phyloP scores from a whole-genome alignment of 2,797 vertebrate species.

The Mastacembelus armatus region DNA sequence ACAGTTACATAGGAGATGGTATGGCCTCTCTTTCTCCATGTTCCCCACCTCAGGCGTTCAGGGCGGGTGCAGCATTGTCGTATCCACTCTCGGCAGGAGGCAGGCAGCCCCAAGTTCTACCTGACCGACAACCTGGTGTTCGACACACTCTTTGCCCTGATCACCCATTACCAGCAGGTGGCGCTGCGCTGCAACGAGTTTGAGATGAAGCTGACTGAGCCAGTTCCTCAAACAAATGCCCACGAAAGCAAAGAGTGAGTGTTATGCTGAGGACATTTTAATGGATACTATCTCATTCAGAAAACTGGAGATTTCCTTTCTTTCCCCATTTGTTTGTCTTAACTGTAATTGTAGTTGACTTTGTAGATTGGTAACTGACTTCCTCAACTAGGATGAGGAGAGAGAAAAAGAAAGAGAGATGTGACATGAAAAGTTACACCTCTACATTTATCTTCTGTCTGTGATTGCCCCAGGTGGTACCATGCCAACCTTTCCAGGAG shows the following conservation, averaged over 20 bases:
- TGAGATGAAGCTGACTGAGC: slow-evolving; percentile 98
- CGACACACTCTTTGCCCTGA: slow-evolving; percentile 96
- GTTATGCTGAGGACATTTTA: background rate
- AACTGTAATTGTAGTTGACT: background rate
- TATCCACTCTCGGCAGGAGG: slow-evolving; percentile 97
- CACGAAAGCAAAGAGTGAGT: slow-evolving; percentile 99
- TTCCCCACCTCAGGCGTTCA: slow-evolving; percentile 86
- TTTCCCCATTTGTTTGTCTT: background rate
- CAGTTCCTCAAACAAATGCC: slow-evolving; percentile 97
- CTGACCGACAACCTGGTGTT: slow-evolving; percentile 99
- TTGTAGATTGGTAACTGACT: background rate
- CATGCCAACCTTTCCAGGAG: slow-evolving; percentile 93
- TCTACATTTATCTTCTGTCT: background rate
- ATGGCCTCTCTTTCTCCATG: background rate
- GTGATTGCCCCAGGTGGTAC: slow-evolving; percentile 89
- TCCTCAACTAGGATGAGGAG: background rate
- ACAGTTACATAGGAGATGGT: fast-evolving
- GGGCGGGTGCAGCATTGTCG: slow-evolving; percentile 98
- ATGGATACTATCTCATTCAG: too few relatives aligned
- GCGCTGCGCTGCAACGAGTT: slow-evolving; percentile 98
- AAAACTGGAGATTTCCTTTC: background rate
- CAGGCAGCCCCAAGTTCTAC: slow-evolving; percentile 97
- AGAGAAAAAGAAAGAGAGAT: too few relatives aligned
- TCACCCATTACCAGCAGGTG: slow-evolving; percentile 98
- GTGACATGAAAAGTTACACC: background rate